Percentiles rank a stretch among this genome's conserved stretches.
phyloP scores from a whole-genome alignment of 37 sponge, comb jelly and placozoan species.

The Hexactinellida sp. region DNA sequence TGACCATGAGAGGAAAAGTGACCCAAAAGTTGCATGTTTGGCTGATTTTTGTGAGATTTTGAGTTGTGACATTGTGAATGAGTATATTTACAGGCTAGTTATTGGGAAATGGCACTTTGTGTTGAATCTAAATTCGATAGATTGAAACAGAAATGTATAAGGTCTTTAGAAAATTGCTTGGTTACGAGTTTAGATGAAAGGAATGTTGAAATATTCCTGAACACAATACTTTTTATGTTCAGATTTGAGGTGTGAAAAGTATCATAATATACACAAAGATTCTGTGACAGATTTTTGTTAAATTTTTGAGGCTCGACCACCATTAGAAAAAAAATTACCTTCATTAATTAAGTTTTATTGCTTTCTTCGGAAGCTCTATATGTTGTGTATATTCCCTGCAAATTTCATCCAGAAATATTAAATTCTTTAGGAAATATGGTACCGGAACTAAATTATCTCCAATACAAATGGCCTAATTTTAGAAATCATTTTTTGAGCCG shows the following conservation, averaged over 20 bases:
- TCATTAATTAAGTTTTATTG: too few relatives aligned
- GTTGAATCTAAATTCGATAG: neutral
- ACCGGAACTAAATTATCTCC: too few relatives aligned
- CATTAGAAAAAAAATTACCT: too few relatives aligned
- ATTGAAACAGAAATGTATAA: neutral
- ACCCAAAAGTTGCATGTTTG: neutral
- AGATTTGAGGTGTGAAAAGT: neutral
- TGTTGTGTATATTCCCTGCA: too few relatives aligned
- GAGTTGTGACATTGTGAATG: neutral
- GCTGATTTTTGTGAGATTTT: conserved; percentile 5
- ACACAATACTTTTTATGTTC: neutral
- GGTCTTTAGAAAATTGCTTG: neutral
- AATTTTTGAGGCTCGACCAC: too few relatives aligned
- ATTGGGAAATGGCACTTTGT: conserved; percentile 6
- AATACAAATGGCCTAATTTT: too few relatives aligned
- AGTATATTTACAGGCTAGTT: neutral
- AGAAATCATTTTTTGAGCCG: too few relatives aligned
- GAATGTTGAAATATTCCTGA: neutral
- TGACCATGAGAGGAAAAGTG: conserved; percentile 7
- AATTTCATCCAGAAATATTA: too few relatives aligned
- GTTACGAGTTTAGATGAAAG: neutral
- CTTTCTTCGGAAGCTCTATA: too few relatives aligned
- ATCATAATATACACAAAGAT: neutral
- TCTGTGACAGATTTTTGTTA: neutral
- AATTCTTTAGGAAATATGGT: too few relatives aligned